phyloP scores from a whole-genome alignment of 2,113 vertebrate species.

The Leucosticte australis region DNA sequence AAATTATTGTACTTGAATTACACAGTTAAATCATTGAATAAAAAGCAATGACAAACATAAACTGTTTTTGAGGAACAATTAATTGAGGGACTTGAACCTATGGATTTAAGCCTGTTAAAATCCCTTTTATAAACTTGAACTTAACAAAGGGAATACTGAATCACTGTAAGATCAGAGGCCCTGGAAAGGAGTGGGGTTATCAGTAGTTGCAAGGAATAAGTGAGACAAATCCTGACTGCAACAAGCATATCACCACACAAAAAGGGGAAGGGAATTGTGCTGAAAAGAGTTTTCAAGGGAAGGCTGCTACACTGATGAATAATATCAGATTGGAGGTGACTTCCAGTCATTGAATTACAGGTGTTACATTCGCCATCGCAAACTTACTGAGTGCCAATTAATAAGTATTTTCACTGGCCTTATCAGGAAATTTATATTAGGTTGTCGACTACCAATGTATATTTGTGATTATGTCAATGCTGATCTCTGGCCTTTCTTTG shows the following conservation, averaged over 20 bases:
- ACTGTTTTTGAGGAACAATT: neutral
- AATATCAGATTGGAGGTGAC: neutral
- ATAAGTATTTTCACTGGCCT: neutral
- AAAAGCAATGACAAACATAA: neutral
- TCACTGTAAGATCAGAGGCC: neutral
- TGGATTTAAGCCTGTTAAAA: neutral
- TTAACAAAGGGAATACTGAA: neutral
- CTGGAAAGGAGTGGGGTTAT: neutral
- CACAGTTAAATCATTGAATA: neutral
- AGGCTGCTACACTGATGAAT: accelerated
- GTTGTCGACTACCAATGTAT: neutral
- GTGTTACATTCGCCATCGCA: neutral
- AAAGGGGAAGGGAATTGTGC: neutral
- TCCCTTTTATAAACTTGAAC: neutral
- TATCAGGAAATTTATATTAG: neutral
- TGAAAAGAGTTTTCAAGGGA: neutral
- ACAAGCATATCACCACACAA: neutral
- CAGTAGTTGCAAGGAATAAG: neutral
- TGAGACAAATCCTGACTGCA: neutral
- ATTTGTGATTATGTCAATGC: neutral
- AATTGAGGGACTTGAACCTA: neutral
- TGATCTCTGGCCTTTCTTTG: neutral
- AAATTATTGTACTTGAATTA: neutral
- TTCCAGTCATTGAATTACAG: neutral
- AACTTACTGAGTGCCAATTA: neutral